Percentiles rank a stretch among this genome's conserved stretches.
Evolutionary conservation across 2,113 vertebrate species (phyloP).

Genomic region (Monarcha castaneiventris): DNA sequence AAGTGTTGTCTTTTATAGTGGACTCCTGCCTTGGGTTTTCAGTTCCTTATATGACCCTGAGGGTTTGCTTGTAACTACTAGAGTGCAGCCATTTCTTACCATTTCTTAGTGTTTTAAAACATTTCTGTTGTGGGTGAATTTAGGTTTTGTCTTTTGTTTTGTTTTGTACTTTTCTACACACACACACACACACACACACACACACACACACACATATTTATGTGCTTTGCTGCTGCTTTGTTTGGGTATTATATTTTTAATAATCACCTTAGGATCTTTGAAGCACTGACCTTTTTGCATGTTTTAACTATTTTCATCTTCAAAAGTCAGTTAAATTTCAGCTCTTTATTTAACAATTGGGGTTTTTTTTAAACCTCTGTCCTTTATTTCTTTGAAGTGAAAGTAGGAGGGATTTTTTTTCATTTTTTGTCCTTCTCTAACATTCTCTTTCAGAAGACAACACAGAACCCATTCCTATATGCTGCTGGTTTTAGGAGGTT

Average conservation of each 20-base stretch:
- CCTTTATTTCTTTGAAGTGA: neutral
- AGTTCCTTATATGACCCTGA: neutral
- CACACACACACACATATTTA: neutral
- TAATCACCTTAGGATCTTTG: neutral
- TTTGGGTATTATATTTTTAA: neutral
- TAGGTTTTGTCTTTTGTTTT: fast-evolving
- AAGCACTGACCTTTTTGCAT: neutral
- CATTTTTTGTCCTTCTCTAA: neutral
- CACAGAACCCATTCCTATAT: neutral
- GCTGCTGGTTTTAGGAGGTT: neutral
- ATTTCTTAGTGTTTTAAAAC: neutral
- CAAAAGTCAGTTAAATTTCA: neutral
- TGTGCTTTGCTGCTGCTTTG: neutral
- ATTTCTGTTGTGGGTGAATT: neutral
- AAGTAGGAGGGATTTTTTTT: fast-evolving
- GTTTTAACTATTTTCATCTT: neutral
- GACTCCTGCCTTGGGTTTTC: neutral
- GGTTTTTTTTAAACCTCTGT: neutral
- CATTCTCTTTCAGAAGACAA: neutral
- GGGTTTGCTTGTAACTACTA: neutral
- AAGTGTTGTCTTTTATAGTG: neutral
- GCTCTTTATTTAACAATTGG: neutral
- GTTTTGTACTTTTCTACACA: neutral
- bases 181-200: too few relatives aligned
- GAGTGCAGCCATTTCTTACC: neutral